Base-by-base conservation (phyloP, 1,140 invertebrate species). In the Lethocerus indicus region DNA sequence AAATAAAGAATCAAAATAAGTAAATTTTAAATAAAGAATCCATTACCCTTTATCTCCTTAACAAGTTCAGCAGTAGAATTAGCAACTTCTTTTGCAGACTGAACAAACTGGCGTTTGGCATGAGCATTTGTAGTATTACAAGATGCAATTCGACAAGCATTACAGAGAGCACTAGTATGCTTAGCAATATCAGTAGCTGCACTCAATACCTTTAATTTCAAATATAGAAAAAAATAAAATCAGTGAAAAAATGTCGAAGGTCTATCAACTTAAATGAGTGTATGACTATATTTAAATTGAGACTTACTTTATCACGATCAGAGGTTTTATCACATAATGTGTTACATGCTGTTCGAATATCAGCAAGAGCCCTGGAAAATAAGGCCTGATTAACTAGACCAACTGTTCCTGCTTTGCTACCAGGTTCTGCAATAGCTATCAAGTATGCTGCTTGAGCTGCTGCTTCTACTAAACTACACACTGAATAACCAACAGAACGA, bases 1-100 rank as follows among this genome's bases (percentile, higher is more conserved):
- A 39, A 39, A 39, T 39, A 5, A 39, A 39, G 9, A 20, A 3
- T 3, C 23, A 39, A 5, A 9, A 39, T 1, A 39, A 39, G 18
- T 39, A 5, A 1, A 16, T 39, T 5, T 6, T 5, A 39, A 1
- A 6, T 5, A 39, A 3, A 39, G 23, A 39, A 6, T 20, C 16
- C 5, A 16, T 41, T 49, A 55, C 49, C 52, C 69, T 97, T 97
- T 52, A 98, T 96, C 61, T 91, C 86, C 64, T 90, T 91, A 1
- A 98, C 93, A 5, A 98, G 70, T 56, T 78, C 78, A 0, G 92
- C 87, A 2, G 95, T 98, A 3, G 87, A 89, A 65, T 93, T 94
- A 20, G 95, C 95, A 1, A 98, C 91, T 62, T 96, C 89, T 63
- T 95, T 95, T 23, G 93, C 93, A 51, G 89, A 87, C 61, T 97